Base-by-base conservation (phyloP, 2,797 vertebrate species). In the Pangasius djambal region DNA sequence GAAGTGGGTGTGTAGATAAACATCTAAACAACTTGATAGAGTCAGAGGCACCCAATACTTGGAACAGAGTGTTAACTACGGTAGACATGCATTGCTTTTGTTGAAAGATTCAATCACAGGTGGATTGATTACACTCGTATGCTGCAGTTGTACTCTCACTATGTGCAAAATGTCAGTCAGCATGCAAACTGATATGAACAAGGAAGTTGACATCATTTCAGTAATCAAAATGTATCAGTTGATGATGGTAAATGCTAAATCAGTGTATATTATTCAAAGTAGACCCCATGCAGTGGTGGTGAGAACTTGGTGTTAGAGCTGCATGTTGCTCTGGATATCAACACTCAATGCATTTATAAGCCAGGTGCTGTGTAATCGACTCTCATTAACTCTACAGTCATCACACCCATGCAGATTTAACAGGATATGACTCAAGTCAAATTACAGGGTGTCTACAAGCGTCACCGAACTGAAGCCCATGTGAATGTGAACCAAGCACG, bases 361-460 rank as follows among this genome's bases (percentile, higher is more conserved):
- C 52, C 70, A 86, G 55, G 52, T 59, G 70, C 55, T 25, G 8
- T 44, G 85, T 48, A 85, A 55, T 85, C n/a, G 44, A 85, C 83
- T 69, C n/a, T 86, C 57, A 44, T 74, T 40, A 40, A 16, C 69
- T 44, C 34, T 86, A 10, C 48, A 55, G 70, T 86, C 34, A n/a
- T 75, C 25, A 22, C 50, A 40, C 75, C 69, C 52, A 18, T 31
- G 70, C 69, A 57, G 52, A 86, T 72, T 86, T 40, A 74, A 75
- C 69, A 74, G 69, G 85, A n/a, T 28, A 25, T 70, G 65, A 69
- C 65, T 70, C 65, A 15, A 1, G 5, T 13, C 4, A 85, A 75
- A 86, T 86, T 74, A 75, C 12, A 75, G 52, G 85, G 34, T 86
- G 69, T 74, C 50, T 69, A 22, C 40, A 50, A 34, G 63, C 6